Evolutionary conservation across 2,888 invertebrate species (phyloP), one percentile per base, ranked within the genome.

Genomic region (Quadriops clusia): DNA sequence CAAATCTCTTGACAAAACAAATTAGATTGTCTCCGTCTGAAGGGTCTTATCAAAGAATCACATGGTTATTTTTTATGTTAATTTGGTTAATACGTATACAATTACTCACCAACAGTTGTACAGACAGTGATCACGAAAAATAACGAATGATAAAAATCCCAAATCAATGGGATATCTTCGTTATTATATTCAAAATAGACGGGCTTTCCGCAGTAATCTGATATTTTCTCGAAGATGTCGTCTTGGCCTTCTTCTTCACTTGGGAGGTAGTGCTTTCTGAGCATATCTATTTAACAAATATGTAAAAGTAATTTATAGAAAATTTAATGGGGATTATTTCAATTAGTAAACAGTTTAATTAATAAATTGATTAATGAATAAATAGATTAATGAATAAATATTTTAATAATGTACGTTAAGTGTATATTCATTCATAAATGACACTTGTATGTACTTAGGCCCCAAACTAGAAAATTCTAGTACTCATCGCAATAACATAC

Each of bases 121-220:
- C 87, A 82, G 28, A 89, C 86, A 9, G 89, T 90, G 47, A 90
- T 81, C 3, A 87, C 81, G 58, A 90, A 90, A 63, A 89, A 89
- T 51, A 90, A 77, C 1, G 89, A 80, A 60, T 90, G 89, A 58
- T 87, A 89, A 59, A 83, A 89, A 50, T 84, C 85, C 90, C 90
- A 91, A 51, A 71, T 74, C 35, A 68, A 66, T 0, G 72, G 72
- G 5, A 65, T 63, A 17, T 75, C 73, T 5, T 69, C 70, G 1
- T 70, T 68, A 2, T 72, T 72, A 47, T 74, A 71, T 36, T 63
- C 59, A 49, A 72, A 70, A 44, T 68, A 70, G 47, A 85, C 72
- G 1, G 80, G 72, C 46, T 79, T 81, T 15, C 77, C 81, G 49
- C 85, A 86, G 53, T 83, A 85, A 5, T 68, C 66, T 0, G 74